Conservation (phyloP, 2,888 invertebrate genomes). For the Lymantria monacha region DNA sequence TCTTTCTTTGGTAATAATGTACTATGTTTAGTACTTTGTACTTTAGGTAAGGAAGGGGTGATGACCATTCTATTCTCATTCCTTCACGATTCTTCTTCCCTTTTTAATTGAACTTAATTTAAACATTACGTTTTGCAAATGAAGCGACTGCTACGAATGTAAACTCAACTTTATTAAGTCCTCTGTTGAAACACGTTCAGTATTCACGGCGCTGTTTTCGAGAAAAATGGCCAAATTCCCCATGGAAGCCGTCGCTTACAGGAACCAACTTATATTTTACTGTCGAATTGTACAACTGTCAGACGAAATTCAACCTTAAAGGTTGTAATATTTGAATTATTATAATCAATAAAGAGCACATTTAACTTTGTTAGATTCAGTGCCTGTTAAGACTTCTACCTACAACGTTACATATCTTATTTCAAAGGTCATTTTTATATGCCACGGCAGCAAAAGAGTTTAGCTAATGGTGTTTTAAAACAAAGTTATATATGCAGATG, state of each 20-base stretch:
- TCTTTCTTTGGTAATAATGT: too few species aligned
- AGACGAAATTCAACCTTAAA: conserved; percentile 22
- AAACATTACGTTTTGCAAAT: conserved; percentile 12
- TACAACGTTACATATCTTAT: conserved; percentile 26
- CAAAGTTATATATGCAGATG: conserved; percentile 45
- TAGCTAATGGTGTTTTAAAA: conserved; percentile 47
- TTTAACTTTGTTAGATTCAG: neutral
- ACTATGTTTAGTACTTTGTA: too few species aligned
- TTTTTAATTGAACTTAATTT: conserved; percentile 7
- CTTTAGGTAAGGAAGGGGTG: too few species aligned
- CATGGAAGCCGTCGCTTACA: conserved; percentile 44
- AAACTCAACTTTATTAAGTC: conserved; percentile 36
- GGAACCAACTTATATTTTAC: conserved; percentile 32
- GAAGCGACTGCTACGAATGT: conserved; percentile 23
- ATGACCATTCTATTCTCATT: too few species aligned
- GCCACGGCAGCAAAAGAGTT: conserved; percentile 24
- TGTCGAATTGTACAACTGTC: conserved; percentile 1
- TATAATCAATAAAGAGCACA: neutral
- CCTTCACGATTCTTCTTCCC: too few species aligned
- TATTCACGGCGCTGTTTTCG: conserved; percentile 57
- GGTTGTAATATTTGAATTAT: neutral
- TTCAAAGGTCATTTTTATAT: conserved; percentile 37
- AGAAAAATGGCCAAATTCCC: conserved; percentile 63
- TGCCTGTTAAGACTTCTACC: neutral
- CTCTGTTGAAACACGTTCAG: conserved; percentile 40